These are phyloP conservation scores for Drosophila imparisetae DNA, from an alignment of 2,888 invertebrate species.

Conservation along the genomic window DNA sequence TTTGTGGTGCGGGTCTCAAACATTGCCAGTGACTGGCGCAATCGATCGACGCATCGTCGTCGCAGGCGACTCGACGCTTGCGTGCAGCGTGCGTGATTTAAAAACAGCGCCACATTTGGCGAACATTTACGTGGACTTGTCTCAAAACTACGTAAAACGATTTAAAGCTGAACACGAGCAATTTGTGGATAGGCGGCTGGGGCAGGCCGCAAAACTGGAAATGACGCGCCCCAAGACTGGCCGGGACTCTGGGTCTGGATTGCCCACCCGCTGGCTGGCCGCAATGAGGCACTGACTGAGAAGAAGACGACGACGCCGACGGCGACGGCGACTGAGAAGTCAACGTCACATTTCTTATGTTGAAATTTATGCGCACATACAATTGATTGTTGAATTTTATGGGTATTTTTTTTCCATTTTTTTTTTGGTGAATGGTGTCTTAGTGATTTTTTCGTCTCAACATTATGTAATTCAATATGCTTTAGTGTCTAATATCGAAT, in stretches of 20 bases:
- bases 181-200: conserved; percentile 68
- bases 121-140: conserved; percentile 76
- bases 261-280: conserved; percentile 58
- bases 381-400: conserved; percentile 66
- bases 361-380: conserved; percentile 69
- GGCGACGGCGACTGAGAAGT: conserved; percentile 18
- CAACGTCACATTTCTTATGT: conserved; percentile 68
- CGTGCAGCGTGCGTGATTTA: conserved; percentile 76
- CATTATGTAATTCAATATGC: conserved; percentile 64
- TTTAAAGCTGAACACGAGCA: conserved; percentile 78
- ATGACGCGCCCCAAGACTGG: conserved; percentile 10
- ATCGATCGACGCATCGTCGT: conserved; percentile 66
- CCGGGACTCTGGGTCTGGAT: conserved; percentile 6
- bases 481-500: conserved; percentile 57
- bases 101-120: conserved; percentile 80
- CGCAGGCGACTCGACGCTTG: conserved; percentile 48
- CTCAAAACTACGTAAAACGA: conserved; percentile 76
- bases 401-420: neutral
- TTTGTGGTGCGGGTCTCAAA: neutral
- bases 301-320: conserved; percentile 5
- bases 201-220: conserved; percentile 6
- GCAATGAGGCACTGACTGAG: conserved; percentile 24
- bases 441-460: conserved; percentile 25
- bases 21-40: conserved; percentile 35
- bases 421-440: conserved; percentile 30